Conservation (phyloP, 2,888 invertebrate species). For the Dilophus febrilis region DNA sequence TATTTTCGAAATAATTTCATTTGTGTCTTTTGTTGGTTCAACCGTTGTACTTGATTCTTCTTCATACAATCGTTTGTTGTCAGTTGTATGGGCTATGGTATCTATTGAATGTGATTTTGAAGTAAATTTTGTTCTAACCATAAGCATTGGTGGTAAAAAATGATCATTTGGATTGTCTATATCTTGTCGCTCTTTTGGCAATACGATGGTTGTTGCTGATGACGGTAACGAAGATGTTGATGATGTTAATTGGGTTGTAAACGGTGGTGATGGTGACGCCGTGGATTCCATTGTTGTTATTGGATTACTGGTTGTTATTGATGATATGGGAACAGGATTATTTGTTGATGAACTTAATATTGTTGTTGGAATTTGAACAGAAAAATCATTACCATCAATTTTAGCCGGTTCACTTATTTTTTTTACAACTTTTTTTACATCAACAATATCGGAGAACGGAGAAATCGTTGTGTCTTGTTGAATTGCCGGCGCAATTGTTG, state of each 20-base stretch:
- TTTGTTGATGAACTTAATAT: not conserved
- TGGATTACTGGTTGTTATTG: not conserved
- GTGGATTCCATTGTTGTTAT: not conserved
- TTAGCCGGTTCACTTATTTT: no score
- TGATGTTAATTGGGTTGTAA: not conserved
- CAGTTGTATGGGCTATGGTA: conserved; percentile 1
- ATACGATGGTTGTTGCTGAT: not conserved
- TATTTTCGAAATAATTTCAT: no score
- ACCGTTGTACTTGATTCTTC: not conserved
- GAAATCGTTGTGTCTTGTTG: not conserved
- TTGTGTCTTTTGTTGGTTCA: not conserved
- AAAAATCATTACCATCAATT: not conserved
- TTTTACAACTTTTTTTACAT: no score
- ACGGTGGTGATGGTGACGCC: not conserved
- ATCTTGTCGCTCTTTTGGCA: conserved; percentile 17
- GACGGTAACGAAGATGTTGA: not conserved
- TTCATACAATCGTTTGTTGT: not conserved
- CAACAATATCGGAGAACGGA: no score
- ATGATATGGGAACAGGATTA: not conserved
- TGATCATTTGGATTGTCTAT: conserved; percentile 15
- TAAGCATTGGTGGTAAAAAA: conserved; percentile 30
- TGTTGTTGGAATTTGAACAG: not conserved
- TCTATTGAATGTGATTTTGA: conserved; percentile 14
- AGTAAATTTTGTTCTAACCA: conserved; percentile 29
- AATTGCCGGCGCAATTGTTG: not conserved